phyloP scores from a whole-genome alignment of 2,888 invertebrate species.

The Yponomeuta sedellus region DNA sequence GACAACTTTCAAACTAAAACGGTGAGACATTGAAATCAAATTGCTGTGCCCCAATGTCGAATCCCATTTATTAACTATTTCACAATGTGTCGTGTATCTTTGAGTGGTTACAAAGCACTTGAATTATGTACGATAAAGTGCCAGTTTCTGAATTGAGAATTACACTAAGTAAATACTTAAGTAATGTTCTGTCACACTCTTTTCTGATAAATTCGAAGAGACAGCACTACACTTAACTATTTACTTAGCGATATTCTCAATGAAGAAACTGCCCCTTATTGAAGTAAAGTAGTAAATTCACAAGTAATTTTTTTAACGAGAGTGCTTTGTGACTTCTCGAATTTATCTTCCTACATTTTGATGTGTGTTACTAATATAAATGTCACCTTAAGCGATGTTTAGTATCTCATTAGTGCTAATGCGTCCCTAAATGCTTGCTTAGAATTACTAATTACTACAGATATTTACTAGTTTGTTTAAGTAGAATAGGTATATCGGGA shows the following conservation, averaged over 20 bases:
- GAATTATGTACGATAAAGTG: background rate
- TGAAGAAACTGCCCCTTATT: no score
- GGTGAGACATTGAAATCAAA: slow-evolving; percentile 10
- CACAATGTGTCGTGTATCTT: slow-evolving; percentile 20
- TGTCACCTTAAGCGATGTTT: background rate
- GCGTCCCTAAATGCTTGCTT: background rate
- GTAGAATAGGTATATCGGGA: background rate
- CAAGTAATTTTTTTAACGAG: background rate
- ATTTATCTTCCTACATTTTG: background rate
- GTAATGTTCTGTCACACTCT: no score
- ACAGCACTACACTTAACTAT: no score
- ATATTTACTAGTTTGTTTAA: background rate
- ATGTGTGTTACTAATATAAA: background rate
- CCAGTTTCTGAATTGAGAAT: no score
- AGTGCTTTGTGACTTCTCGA: background rate
- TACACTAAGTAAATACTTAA: no score
- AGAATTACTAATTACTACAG: background rate
- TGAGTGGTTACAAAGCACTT: slow-evolving; percentile 14
- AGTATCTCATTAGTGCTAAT: background rate
- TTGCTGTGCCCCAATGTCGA: slow-evolving; percentile 4
- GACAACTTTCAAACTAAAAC: slow-evolving; percentile 10
- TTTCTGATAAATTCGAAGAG: no score
- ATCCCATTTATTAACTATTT: slow-evolving; percentile 14
- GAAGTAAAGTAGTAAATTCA: background rate
- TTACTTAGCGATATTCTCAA: no score